phyloP scores from a whole-genome alignment of 1,140 invertebrate species.

The Zaprionus africanus region DNA sequence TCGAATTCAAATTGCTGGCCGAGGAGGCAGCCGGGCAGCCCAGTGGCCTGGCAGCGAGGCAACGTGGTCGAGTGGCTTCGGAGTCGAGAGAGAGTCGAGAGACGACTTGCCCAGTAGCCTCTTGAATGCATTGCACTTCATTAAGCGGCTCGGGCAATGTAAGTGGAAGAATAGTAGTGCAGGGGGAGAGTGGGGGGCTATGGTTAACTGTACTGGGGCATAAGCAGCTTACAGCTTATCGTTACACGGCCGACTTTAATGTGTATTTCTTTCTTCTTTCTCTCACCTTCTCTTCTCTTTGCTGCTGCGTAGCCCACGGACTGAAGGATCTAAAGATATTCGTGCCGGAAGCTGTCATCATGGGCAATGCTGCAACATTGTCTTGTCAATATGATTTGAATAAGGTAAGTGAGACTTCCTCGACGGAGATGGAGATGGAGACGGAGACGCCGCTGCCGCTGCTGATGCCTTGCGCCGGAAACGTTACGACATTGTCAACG shows the following conservation, averaged over 20 bases:
- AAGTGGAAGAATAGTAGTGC: background rate
- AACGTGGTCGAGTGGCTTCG: conserved; percentile 2
- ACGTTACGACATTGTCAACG: conserved; percentile 48
- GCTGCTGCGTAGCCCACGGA: conserved; percentile 77
- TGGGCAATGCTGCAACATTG: conserved; percentile 89
- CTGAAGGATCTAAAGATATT: conserved; percentile 90
- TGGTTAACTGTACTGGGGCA: background rate
- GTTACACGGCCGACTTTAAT: conserved; percentile 36
- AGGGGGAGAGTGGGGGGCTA: background rate
- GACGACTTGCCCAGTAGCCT: conserved; percentile 3
- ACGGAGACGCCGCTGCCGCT: background rate
- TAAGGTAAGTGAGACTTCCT: conserved; percentile 84
- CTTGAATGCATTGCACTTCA: conserved; percentile 29
- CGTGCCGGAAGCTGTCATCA: conserved; percentile 90
- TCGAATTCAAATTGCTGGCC: conserved; percentile 60
- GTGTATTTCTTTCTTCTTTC: conserved; percentile 26
- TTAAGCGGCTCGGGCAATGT: conserved; percentile 17
- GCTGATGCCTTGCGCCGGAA: background rate
- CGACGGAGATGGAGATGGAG: background rate
- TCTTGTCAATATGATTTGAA: conserved; percentile 93
- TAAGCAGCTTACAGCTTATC: conserved; percentile 60
- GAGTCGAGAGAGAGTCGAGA: too few relatives aligned
- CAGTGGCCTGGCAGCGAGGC: too few relatives aligned
- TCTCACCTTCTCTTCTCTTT: conserved; percentile 1
- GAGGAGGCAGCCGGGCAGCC: too few relatives aligned